Evolutionary conservation across 2,113 vertebrate genomes (phyloP).

Genomic region (Oryzias javanicus): DNA sequence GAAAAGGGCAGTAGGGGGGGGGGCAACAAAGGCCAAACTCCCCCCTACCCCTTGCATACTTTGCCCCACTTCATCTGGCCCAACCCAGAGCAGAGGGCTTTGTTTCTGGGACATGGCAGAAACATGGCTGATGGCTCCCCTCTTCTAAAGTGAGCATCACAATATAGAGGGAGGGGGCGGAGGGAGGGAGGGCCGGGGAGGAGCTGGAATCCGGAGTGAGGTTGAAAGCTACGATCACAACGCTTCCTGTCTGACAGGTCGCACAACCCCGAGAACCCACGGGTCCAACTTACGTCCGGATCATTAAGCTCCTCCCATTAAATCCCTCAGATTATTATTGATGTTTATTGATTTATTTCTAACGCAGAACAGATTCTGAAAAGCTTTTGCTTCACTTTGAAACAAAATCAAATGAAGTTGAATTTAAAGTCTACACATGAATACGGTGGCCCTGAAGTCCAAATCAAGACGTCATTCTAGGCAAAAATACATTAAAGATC

Average conservation of each 20-base stretch:
- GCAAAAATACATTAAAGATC: too few species aligned
- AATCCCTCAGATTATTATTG: neutral
- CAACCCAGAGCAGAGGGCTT: slow-evolving; percentile 69
- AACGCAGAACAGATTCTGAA: too few species aligned
- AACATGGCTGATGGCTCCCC: slow-evolving; percentile 65
- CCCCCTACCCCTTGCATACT: slow-evolving; percentile 50
- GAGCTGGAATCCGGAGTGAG: slow-evolving; percentile 5
- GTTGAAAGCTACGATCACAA: slow-evolving; percentile 22
- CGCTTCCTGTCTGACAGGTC: slow-evolving; percentile 30
- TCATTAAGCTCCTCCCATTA: neutral
- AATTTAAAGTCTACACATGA: too few species aligned
- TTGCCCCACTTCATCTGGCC: slow-evolving; percentile 71
- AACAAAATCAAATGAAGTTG: too few species aligned
- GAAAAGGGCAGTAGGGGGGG: slow-evolving; percentile 65
- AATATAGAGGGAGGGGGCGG: slow-evolving; percentile 44
- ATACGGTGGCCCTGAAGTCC: too few species aligned
- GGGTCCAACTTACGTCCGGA: neutral
- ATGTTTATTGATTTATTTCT: neutral
- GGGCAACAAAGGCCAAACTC: slow-evolving; percentile 48
- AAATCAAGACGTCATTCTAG: too few species aligned
- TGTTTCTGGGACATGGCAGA: slow-evolving; percentile 70
- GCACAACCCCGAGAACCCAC: slow-evolving; percentile 3
- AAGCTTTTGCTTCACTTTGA: too few species aligned
- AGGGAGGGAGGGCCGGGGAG: slow-evolving; percentile 21
- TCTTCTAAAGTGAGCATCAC: slow-evolving; percentile 77